A percentile compares a stretch with the other conserved stretches of the same genome.
These are phyloP conservation scores for Heliangelus exortis DNA, from an alignment of 2,797 vertebrate genomes.

Conservation along the genomic window DNA sequence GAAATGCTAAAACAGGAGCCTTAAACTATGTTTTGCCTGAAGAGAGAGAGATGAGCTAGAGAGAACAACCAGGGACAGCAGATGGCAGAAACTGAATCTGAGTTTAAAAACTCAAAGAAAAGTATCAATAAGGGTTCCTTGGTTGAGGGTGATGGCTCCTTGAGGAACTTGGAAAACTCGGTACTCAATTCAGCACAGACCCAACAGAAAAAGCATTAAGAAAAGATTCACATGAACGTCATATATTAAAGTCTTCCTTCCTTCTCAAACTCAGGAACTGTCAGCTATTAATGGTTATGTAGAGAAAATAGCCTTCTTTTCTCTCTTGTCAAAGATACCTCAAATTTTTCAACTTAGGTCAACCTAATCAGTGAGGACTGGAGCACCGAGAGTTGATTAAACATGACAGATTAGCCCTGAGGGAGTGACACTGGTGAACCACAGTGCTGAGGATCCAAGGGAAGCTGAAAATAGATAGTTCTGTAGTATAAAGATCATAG, in stretches of 20 bases:
- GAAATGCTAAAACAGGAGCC: background rate
- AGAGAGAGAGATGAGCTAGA: background rate
- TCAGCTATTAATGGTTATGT: background rate
- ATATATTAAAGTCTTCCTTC: background rate
- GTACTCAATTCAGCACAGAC: background rate
- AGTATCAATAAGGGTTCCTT: background rate
- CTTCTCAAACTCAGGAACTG: background rate
- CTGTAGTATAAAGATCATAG: background rate
- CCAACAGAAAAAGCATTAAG: background rate
- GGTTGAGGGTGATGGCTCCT: background rate
- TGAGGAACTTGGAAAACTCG: background rate
- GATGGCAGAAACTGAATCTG: background rate
- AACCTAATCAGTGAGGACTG: background rate
- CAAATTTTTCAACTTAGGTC: background rate
- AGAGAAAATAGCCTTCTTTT: background rate
- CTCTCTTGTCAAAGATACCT: background rate
- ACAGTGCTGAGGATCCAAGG: background rate
- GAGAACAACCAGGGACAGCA: background rate
- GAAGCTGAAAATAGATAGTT: background rate
- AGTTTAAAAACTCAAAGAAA: background rate
- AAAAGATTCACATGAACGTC: background rate
- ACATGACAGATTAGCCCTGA: background rate
- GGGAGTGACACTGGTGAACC: background rate
- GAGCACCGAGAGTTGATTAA: slow-evolving; percentile 31
- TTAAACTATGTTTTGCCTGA: background rate